These are phyloP conservation scores for Gonatopus flavifemur DNA, from an alignment of 1,140 invertebrate species.

Conservation along the genomic window DNA sequence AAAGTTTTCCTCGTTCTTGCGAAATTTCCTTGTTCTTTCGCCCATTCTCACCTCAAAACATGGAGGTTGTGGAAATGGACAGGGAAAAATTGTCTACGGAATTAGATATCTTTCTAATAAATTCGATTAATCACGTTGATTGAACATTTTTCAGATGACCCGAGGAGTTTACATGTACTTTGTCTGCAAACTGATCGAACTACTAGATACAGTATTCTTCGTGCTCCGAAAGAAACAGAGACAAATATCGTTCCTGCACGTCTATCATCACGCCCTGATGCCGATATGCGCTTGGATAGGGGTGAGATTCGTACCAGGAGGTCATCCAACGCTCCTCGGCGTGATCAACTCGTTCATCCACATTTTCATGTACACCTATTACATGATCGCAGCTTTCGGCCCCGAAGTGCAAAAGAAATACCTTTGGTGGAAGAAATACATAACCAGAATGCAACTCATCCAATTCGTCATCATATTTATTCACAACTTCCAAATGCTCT, in stretches of 20 bases:
- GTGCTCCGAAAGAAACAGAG: conserved; percentile 77
- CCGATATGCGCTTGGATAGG: conserved; percentile 81
- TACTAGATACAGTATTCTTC: conserved; percentile 79
- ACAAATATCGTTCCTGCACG: conserved; percentile 76
- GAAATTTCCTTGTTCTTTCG: too few relatives aligned
- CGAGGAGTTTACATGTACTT: conserved; percentile 56
- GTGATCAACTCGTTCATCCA: conserved; percentile 87
- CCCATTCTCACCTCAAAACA: too few relatives aligned
- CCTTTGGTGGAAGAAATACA: conserved; percentile 91
- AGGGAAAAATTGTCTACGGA: too few relatives aligned
- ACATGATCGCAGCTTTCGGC: conserved; percentile 78
- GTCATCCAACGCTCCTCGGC: conserved; percentile 78
- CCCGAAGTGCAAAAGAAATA: conserved; percentile 77
- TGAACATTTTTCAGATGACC: conserved; percentile 50
- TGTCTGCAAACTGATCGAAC: conserved; percentile 64
- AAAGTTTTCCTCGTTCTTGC: too few relatives aligned
- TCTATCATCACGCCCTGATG: conserved; percentile 75
- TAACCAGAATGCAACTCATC: conserved; percentile 83
- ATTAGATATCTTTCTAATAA: too few relatives aligned
- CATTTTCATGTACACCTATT: conserved; percentile 84
- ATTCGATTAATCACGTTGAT: too few relatives aligned
- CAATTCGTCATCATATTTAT: conserved; percentile 80
- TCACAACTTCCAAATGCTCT: conserved; percentile 68
- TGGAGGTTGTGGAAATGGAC: too few relatives aligned
- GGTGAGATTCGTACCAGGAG: conserved; percentile 76